Percentiles rank a stretch among this genome's conserved stretches.
phyloP scores from a whole-genome alignment of 2,113 vertebrate species.

The Tursiops truncatus region DNA sequence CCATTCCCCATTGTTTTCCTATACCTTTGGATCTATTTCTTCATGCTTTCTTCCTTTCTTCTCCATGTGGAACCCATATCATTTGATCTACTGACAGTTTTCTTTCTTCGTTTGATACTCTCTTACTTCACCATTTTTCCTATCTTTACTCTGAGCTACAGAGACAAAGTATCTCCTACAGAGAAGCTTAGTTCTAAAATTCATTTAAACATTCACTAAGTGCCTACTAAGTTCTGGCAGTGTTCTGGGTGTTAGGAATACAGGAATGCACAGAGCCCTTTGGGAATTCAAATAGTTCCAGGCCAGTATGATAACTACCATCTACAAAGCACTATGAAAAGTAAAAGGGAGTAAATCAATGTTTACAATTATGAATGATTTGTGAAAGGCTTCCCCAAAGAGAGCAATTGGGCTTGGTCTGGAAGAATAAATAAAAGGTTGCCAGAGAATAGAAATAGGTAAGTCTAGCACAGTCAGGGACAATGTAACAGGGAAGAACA shows the following conservation, averaged over 20 bases:
- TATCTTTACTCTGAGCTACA: neutral
- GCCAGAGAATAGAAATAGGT: neutral
- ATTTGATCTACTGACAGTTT: neutral
- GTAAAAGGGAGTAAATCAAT: neutral
- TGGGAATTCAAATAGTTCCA: neutral
- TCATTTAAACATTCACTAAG: neutral
- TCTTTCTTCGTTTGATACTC: neutral
- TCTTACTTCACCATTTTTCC: neutral
- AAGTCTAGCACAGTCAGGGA: neutral
- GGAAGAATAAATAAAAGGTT: neutral
- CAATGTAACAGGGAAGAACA: neutral
- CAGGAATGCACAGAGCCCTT: neutral
- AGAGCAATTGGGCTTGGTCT: neutral
- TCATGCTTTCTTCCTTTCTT: neutral
- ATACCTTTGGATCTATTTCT: neutral
- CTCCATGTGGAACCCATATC: neutral
- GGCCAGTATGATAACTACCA: neutral
- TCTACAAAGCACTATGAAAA: neutral
- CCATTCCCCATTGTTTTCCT: neutral
- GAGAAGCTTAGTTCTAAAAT: neutral
- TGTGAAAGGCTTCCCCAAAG: neutral
- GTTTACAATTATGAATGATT: neutral
- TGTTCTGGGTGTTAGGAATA: neutral
- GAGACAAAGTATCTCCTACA: neutral
- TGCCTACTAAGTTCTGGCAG: neutral